Evolutionary conservation across 2,113 vertebrate genomes (phyloP).

Genomic region (Epinephelus cyanopodus): DNA sequence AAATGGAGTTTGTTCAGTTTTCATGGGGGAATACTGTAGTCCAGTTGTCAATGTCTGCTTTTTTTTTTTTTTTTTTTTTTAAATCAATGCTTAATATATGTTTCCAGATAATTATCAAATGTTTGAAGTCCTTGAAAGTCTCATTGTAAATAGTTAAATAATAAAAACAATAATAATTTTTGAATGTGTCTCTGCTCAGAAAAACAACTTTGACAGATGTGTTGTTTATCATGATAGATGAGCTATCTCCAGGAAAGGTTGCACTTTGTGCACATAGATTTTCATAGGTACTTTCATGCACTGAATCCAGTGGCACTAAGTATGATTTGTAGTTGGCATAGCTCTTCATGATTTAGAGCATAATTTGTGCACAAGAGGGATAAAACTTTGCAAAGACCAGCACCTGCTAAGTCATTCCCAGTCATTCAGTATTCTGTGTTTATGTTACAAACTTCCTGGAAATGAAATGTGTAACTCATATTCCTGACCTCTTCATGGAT

Average conservation of each 20-base stretch:
- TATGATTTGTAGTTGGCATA: neutral
- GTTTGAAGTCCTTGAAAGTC: neutral
- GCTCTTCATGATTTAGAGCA: neutral
- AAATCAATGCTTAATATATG: neutral
- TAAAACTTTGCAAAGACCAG: neutral
- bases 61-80: too few relatives aligned
- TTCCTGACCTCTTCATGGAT: neutral
- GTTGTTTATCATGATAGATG: too few relatives aligned
- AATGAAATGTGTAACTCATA: neutral
- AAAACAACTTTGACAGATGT: neutral
- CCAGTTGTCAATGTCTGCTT: too few relatives aligned
- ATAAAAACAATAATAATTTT: too few relatives aligned
- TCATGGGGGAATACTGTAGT: too few relatives aligned
- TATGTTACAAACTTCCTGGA: neutral
- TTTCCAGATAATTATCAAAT: neutral
- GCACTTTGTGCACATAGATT: neutral
- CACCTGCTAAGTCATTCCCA: neutral
- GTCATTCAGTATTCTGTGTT: neutral
- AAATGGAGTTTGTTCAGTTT: too few relatives aligned
- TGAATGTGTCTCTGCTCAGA: neutral
- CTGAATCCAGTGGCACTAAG: neutral
- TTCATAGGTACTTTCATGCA: too few relatives aligned
- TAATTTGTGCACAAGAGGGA: neutral
- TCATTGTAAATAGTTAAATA: neutral
- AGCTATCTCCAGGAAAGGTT: neutral